Base-by-base conservation (phyloP, 1,140 invertebrate species). In the Apis florea region DNA sequence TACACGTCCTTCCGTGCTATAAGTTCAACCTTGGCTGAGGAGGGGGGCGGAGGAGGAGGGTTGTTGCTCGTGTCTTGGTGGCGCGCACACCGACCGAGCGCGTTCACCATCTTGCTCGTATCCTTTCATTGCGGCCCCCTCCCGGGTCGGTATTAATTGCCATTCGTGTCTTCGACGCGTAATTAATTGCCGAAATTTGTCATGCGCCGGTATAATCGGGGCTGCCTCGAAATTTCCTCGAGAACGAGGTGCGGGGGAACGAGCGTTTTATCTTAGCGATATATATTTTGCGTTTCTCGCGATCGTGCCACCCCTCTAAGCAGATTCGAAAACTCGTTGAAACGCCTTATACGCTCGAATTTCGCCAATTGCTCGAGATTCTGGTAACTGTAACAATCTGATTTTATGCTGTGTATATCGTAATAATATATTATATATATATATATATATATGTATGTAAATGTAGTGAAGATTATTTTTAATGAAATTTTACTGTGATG, bases 1-100 rank as follows among this genome's bases (percentile, higher is more conserved):
- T 92, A 90, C 90, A 90, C 86, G 86, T 90, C 89, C 90, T 90
- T 87, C 89, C 85, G 82, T 83, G 82, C 83, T 83, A 67, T 84
- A 83, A 84, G 88, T 90, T 86, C 75, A 83, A 40, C 31, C 31
- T 40, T 40, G 31, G 31, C 5, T 40, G 31, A 40, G 31, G 31
- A 40, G 31, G 2, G 31, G 1, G 31, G 31, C 24, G 58, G 26
- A 63, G 56, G 31, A 74, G 58, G 81, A 61, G 76, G 75, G 76
- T 58, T 79, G 83, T 59, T 21, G 15, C 24, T 59, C 54, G 84
- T 61, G 26, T 77, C 64, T 63, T 49, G 59, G 31, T n/a, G 40
- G 53, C 21, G 53, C 40, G 61, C 53, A 5, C 68, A 71, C 24
- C 19, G 68, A 66, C 51, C 72, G 58, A 31, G 58, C 61, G 59